Evolutionary conservation across 1,140 invertebrate genomes (phyloP), one percentile per base, ranked within the genome.

Genomic region (Bombyx mandarina): DNA sequence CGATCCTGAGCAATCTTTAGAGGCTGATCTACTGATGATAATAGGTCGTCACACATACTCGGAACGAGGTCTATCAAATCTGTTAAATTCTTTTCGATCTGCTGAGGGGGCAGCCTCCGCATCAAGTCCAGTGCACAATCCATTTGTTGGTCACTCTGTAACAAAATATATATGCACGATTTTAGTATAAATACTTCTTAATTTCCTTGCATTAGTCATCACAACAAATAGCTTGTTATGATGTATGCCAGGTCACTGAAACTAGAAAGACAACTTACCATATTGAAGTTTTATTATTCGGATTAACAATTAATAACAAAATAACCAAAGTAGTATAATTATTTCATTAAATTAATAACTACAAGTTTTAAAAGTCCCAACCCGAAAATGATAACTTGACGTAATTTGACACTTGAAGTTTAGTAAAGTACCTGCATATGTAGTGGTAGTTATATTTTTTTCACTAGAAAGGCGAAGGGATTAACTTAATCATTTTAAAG

Each of bases 121-220:
- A 99, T 99, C 73, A 99, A 91, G 90, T 99, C 99, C 71, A 99
- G 88, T 47, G 98, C 98, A 90, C 97, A 98, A 89, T 99, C 98
- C 91, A 99, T 94, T 89, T 99, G 97, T 88, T 97, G 94, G 78
- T 99, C 98, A 76, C 95, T 96, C 97, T 98, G 81, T 65, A 92
- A 92, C 54, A 63, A 66, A 12, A 71, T 67, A 62, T 67, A 54
- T 64, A 69, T 52, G 53, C 45, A 58, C n/a, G 52, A 54, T 3
- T 56, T 10, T 47, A 35, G 47, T 59, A 56, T 18, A 52, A 44
- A 54, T 60, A 60, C 57, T 43, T 49, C 52, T 55, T 60, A 55
- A 63, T 57, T 64, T 69, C 55, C 45, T 60, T 66, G 74, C 71
- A 85, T 87, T 87, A 87, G 84, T 87, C 84, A 86, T 82, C 84